These are phyloP conservation scores for Megalops cyprinoides DNA, from an alignment of 2,797 vertebrate species.

Conservation along the genomic window DNA sequence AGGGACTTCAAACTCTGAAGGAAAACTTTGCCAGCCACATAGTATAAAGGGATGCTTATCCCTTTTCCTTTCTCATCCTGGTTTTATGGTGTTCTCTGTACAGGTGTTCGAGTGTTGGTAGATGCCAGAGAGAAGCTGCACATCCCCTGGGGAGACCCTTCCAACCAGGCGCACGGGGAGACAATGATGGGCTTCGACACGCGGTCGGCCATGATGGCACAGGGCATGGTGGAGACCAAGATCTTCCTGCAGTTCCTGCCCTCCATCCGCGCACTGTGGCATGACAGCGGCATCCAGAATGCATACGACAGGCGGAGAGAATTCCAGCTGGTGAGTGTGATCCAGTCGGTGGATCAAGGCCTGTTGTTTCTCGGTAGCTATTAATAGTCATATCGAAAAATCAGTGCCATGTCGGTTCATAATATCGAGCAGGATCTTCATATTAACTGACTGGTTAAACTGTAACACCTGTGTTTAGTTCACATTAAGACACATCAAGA, in stretches of 20 bases:
- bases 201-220: constrained; percentile 76
- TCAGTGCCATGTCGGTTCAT: constrained; percentile 52
- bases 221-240: constrained; percentile 84
- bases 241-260: constrained; percentile 85
- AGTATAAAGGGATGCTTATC: no score
- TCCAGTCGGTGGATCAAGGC: no score
- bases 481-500: no score
- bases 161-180: constrained; percentile 86
- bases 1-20: no score
- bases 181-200: constrained; percentile 93
- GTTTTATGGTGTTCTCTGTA: constrained; percentile 24
- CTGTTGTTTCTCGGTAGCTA: not conserved
- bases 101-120: constrained; percentile 93
- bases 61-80: no score
- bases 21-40: no score
- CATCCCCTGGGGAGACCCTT: constrained; percentile 90
- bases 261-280: constrained; percentile 85
- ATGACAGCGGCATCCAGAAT: constrained; percentile 88
- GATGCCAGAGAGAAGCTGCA: constrained; percentile 97
- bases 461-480: no score
- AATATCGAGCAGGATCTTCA: not conserved
- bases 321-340: constrained; percentile 90
- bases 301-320: constrained; percentile 94
- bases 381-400: not conserved
- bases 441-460: no score